Conservation (phyloP, 2,888 invertebrate species). For the Nymphalis urticae region DNA sequence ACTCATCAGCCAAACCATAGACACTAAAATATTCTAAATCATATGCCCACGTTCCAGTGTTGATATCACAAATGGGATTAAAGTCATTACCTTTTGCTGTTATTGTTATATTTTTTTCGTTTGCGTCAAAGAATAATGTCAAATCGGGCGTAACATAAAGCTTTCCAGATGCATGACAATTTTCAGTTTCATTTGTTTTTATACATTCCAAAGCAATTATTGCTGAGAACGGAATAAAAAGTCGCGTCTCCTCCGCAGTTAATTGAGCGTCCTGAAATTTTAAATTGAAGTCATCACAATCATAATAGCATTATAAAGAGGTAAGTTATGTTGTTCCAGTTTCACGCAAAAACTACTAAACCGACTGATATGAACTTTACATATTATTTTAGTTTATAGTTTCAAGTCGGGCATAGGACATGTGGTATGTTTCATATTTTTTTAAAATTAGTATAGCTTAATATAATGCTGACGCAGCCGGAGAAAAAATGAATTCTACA, state of each 20-base stretch:
- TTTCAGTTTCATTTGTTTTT: conserved; percentile 36
- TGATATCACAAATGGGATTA: conserved; percentile 50
- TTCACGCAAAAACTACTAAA: too few relatives aligned
- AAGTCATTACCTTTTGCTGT: conserved; percentile 52
- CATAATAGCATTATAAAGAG: not conserved
- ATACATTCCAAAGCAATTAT: conserved; percentile 63
- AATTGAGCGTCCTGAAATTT: conserved; percentile 55
- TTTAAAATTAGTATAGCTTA: too few relatives aligned
- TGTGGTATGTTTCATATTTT: too few relatives aligned
- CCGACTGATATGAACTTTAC: too few relatives aligned
- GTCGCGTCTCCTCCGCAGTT: conserved; percentile 61
- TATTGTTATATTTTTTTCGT: conserved; percentile 50
- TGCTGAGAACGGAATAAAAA: conserved; percentile 53
- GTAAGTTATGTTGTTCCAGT: too few relatives aligned
- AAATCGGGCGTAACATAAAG: conserved; percentile 54
- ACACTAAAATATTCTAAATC: conserved; percentile 54
- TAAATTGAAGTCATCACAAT: not conserved
- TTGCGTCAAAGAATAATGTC: conserved; percentile 54
- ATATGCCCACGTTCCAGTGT: conserved; percentile 44
- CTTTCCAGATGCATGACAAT: conserved; percentile 56
- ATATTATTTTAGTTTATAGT: too few relatives aligned
- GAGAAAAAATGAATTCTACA: too few relatives aligned
- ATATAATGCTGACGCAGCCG: too few relatives aligned
- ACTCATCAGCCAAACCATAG: conserved; percentile 60
- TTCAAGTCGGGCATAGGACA: too few relatives aligned